A percentile compares a stretch with the other conserved stretches of the same genome.
Conservation (phyloP, 2,797 vertebrate species). For the Hydrophis major region DNA sequence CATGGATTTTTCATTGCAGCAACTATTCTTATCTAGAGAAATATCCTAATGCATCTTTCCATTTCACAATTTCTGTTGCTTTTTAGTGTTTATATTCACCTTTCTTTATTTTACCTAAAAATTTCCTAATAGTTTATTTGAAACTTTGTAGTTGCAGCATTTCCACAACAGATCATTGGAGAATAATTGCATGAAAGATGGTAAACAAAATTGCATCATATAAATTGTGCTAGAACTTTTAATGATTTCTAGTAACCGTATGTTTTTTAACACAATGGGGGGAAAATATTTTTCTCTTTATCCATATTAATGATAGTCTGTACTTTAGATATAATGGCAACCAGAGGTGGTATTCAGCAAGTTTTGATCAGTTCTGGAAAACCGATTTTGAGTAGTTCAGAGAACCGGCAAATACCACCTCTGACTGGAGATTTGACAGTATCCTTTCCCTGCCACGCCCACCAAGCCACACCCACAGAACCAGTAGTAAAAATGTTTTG, state of each 20-base stretch:
- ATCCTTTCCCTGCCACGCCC: too few relatives aligned
- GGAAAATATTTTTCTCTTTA: background rate
- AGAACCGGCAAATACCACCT: too few relatives aligned
- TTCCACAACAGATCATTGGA: background rate
- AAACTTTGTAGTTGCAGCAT: background rate
- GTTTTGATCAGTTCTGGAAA: too few relatives aligned
- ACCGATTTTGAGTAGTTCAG: too few relatives aligned
- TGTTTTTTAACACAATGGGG: background rate
- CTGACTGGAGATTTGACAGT: too few relatives aligned
- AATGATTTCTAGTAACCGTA: conserved; percentile 8
- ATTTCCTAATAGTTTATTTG: background rate
- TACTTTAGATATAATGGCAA: background rate
- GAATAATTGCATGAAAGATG: conserved; percentile 29
- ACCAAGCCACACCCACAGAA: too few relatives aligned
- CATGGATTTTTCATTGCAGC: background rate
- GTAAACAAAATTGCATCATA: background rate
- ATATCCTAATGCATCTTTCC: background rate
- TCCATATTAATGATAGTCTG: background rate
- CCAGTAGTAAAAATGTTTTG: too few relatives aligned
- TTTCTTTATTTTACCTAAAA: background rate
- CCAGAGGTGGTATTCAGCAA: too few relatives aligned
- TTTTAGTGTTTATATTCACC: conserved; percentile 5
- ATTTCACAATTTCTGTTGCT: background rate
- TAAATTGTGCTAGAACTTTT: background rate
- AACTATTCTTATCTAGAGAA: background rate